These are phyloP conservation scores for Drosophila tanythrix DNA, from an alignment of 2,888 invertebrate genomes.

Conservation along the genomic window DNA sequence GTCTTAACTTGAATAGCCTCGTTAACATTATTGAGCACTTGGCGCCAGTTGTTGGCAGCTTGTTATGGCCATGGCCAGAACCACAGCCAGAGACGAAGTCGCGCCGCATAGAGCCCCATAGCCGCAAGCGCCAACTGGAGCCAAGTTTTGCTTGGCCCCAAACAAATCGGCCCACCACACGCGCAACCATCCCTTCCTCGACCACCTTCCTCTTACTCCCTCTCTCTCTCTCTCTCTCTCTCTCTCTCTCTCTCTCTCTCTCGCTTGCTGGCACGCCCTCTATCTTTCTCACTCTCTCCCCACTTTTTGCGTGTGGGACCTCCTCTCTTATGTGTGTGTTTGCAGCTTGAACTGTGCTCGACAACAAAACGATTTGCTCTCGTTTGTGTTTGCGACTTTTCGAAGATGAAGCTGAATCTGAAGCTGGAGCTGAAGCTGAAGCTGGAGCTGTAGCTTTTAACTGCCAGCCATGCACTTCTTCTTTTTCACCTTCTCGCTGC, in stretches of 20 bases:
- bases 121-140: slow-evolving; percentile 62
- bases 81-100: slow-evolving; percentile 43
- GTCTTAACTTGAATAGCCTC: slow-evolving; percentile 83
- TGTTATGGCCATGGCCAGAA: slow-evolving; percentile 71
- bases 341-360: slow-evolving; percentile 44
- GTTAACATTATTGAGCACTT: slow-evolving; percentile 85
- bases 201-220: not conserved
- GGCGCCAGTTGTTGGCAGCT: slow-evolving; percentile 85
- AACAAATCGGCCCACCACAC: slow-evolving; percentile 71
- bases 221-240: not conserved
- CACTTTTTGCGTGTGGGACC: not conserved
- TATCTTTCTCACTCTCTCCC: not conserved
- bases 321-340: not conserved
- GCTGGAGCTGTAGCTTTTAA: slow-evolving; percentile 6
- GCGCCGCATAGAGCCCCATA: slow-evolving; percentile 59
- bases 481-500: not conserved
- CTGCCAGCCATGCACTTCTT: slow-evolving; percentile 6
- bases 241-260: not conserved
- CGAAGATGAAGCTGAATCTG: slow-evolving; percentile 1
- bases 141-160: slow-evolving; percentile 27
- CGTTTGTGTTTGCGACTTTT: slow-evolving; percentile 69
- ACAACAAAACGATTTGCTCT: slow-evolving; percentile 81
- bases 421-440: not conserved
- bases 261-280: not conserved
- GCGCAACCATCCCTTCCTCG: slow-evolving; percentile 38